These are phyloP conservation scores for Ctenoplectra terminalis DNA, from an alignment of 1,140 invertebrate genomes.

Conservation along the genomic window DNA sequence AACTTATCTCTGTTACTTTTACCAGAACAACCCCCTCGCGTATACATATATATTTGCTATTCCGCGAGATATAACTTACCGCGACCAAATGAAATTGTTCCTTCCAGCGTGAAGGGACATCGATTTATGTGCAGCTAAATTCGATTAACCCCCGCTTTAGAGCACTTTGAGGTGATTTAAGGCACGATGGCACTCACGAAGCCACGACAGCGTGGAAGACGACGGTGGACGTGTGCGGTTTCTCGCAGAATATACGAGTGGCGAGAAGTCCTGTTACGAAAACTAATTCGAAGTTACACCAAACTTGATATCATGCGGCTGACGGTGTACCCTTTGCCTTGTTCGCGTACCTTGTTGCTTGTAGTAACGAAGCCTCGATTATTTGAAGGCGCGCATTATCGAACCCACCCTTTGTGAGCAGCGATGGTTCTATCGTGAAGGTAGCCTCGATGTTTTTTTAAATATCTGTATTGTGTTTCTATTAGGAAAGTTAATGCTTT, in stretches of 20 bases:
- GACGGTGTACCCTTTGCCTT: no score
- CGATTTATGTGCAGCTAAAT: constrained; percentile 50
- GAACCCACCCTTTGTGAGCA: no score
- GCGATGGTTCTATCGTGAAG: no score
- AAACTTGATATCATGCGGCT: constrained; percentile 26
- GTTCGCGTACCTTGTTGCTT: no score
- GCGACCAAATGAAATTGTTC: constrained; percentile 31
- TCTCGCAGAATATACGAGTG: constrained; percentile 46
- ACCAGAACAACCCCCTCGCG: no score
- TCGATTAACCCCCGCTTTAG: constrained; percentile 47
- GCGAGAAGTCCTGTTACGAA: constrained; percentile 38
- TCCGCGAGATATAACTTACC: background rate
- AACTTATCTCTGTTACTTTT: no score
- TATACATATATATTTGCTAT: constrained; percentile 1
- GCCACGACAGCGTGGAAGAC: constrained; percentile 39
- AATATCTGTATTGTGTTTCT: no score
- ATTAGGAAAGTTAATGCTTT: no score
- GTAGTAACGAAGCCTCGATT: no score
- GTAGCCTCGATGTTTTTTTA: no score
- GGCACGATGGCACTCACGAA: constrained; percentile 34
- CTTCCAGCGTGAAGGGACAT: constrained; percentile 24
- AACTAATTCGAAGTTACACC: constrained; percentile 49
- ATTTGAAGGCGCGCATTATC: no score
- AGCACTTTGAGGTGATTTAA: constrained; percentile 39
- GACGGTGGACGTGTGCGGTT: constrained; percentile 45